These are phyloP conservation scores for Rissa tridactyla DNA, from an alignment of 2,113 vertebrate genomes.

Conservation along the genomic window DNA sequence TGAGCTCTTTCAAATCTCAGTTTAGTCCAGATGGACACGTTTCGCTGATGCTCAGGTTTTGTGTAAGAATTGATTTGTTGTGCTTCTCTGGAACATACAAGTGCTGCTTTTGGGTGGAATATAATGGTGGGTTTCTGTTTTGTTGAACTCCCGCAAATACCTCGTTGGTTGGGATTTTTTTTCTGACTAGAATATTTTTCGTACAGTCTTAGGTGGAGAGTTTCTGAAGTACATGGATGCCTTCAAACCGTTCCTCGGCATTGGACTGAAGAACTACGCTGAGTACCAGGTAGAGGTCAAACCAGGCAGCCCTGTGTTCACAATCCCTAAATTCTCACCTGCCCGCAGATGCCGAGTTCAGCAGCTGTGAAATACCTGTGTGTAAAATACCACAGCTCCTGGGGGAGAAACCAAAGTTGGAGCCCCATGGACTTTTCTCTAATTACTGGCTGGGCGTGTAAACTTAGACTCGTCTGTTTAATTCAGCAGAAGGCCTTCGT, in stretches of 20 bases:
- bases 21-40: fast-evolving
- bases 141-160: not conserved
- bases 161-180: not conserved
- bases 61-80: not conserved
- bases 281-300: constrained; percentile 89
- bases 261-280: constrained; percentile 96
- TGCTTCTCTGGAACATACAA: not conserved
- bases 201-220: constrained; percentile 89
- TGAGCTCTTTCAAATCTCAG: not conserved
- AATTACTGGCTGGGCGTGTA: not conserved
- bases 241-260: constrained; percentile 95
- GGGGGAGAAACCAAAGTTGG: not conserved
- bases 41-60: not conserved
- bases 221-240: constrained; percentile 99
- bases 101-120: not conserved
- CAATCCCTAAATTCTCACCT: not conserved
- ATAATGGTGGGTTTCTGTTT: fast-evolving
- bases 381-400: not conserved
- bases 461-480: not conserved
- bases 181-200: not conserved
- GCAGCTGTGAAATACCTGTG: not conserved
- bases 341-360: not conserved
- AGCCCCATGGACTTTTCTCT: not conserved
- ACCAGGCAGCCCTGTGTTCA: not conserved
- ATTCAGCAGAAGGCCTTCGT: not conserved